Base-by-base conservation (phyloP, 2,888 invertebrate genomes). In the Malthinus seriepunctatus region DNA sequence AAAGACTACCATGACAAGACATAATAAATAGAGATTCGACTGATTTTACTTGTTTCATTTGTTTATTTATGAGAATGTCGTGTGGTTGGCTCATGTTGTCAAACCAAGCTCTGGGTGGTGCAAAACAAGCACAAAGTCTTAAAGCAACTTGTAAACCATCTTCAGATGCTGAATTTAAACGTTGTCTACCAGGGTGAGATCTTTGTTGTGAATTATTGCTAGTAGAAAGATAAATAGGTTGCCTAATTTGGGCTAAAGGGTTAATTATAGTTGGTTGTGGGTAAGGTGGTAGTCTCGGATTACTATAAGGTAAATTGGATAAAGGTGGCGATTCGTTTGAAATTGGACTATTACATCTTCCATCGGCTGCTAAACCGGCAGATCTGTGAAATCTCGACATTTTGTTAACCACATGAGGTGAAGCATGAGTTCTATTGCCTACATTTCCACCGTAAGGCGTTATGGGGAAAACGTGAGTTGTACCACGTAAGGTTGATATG, bases 391-490 rank as follows among this genome's bases (percentile, higher is more conserved):
- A 99, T 71, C 95, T 86, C 64, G 96, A 96, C 74, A 95, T 84
- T 67, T 95, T 87, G 81, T 98, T 97, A 60, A 96, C 96, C 65
- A 97, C 94, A 74, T 95, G 90, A 60, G 93, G 87, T 58, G 92
- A 90, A n/a, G 93, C 91, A 81, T 98, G 98, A 1, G 98, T 99
- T 65, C 98, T 86, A 52, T 94, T 90, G 56, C 91, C 93, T 64
- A 93, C 88, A 53, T 89, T 84, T 49, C 98, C 97, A 66, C 97
- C 97, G 77, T 98, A 99, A 11, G 98, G 94, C 10, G 95, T 95
- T 47, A 99, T 86, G 8, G 98, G 95, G 81, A 97, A 99, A 64
- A 99, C 90, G 79, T 99, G 99, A 32, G 97, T 97, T 0, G 99
- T 99, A 62, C 98, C 99, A 63, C 97, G 88, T 54, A 96, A 85